A percentile compares a stretch with the other conserved stretches of the same genome.
Evolutionary conservation across 2,888 invertebrate species (phyloP).

Genomic region (Patella depressa): DNA sequence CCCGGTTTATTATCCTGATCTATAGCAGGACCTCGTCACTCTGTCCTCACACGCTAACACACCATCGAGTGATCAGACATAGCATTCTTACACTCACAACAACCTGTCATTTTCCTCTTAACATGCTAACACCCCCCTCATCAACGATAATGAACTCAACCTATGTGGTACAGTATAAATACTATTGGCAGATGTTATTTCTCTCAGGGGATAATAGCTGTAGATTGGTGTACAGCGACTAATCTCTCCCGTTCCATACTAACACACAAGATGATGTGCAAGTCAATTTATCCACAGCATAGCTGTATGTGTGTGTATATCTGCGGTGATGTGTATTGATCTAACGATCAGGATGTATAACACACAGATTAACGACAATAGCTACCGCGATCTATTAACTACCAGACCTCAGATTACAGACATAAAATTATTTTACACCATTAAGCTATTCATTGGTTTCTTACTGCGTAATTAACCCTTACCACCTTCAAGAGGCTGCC

Average conservation of each 20-base stretch:
- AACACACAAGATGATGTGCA: conserved; percentile 21
- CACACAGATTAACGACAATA: no score
- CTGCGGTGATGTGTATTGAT: no score
- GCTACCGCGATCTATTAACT: no score
- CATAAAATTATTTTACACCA: background rate
- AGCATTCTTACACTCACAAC: background rate
- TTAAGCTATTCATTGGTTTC: background rate
- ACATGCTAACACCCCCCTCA: conserved; percentile 18
- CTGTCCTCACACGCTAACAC: conserved; percentile 18
- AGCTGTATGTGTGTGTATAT: no score
- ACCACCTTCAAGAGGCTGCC: no score
- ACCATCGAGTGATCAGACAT: background rate
- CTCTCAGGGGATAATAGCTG: conserved; percentile 31
- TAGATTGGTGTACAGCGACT: conserved; percentile 29
- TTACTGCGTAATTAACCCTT: background rate
- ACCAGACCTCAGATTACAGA: background rate
- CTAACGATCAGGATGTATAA: no score
- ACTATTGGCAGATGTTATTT: conserved; percentile 25
- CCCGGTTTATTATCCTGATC: background rate
- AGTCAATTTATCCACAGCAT: background rate
- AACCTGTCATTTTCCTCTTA: conserved; percentile 3
- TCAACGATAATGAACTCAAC: conserved; percentile 21
- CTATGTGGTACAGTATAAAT: conserved; percentile 25
- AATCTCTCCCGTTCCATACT: conserved; percentile 32
- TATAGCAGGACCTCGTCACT: conserved; percentile 8